phyloP scores from a whole-genome alignment of 2,113 vertebrate genomes.

The Sialia sialis region DNA sequence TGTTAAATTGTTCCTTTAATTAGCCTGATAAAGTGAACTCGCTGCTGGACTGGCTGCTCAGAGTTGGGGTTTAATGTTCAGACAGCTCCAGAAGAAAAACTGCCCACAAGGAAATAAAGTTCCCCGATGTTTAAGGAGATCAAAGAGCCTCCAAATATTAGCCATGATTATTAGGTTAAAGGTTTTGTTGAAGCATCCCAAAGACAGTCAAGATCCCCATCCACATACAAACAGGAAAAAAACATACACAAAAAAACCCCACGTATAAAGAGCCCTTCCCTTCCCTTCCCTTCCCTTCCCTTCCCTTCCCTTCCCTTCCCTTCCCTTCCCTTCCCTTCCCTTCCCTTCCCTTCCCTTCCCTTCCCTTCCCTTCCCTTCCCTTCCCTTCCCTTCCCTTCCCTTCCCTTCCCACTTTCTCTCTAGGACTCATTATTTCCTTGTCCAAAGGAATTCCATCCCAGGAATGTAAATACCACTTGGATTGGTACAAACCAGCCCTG shows the following conservation, averaged over 20 bases:
- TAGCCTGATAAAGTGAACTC: background rate
- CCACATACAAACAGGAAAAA: background rate
- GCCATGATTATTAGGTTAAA: background rate
- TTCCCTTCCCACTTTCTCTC: background rate
- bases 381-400: background rate
- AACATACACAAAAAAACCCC: rapidly evolving
- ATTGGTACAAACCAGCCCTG: background rate
- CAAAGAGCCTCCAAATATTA: background rate
- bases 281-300: background rate
- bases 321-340: background rate
- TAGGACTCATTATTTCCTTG: background rate
- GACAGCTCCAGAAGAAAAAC: background rate
- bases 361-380: background rate
- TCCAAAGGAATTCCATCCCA: background rate
- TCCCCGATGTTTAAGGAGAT: background rate
- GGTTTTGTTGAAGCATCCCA: background rate
- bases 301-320: background rate
- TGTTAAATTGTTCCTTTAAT: background rate
- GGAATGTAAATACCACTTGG: background rate
- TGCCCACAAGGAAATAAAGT: background rate
- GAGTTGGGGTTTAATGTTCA: background rate
- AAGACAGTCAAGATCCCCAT: background rate
- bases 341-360: background rate
- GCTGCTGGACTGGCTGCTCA: background rate
- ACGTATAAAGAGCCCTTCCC: background rate